Conservation (phyloP, 2,797 vertebrate genomes). For the Cossypha polioptera region DNA sequence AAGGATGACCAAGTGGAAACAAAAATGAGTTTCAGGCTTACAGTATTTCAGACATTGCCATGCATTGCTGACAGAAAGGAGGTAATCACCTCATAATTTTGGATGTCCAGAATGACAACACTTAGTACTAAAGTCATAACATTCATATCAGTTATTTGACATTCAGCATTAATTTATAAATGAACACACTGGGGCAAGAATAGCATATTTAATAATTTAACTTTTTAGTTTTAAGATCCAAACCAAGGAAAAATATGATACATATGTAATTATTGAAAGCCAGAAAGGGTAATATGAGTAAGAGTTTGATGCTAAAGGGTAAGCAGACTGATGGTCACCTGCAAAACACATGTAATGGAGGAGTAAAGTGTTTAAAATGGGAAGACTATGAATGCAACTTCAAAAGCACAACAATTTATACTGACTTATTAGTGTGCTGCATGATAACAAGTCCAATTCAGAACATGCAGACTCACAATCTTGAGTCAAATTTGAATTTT, state of each 20-base stretch:
- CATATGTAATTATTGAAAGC: neutral
- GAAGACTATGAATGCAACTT: neutral
- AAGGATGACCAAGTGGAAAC: neutral
- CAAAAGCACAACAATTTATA: neutral
- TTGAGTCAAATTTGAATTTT: neutral
- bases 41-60: neutral
- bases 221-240: neutral
- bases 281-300: neutral
- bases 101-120: neutral
- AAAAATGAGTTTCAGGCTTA: neutral
- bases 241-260: neutral
- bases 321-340: neutral
- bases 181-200: neutral
- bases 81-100: neutral
- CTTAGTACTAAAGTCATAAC: neutral
- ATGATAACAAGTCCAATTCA: neutral
- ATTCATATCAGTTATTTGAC: neutral
- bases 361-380: neutral
- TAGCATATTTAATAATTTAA: neutral
- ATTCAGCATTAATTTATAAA: neutral
- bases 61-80: neutral
- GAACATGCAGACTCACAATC: neutral
- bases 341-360: neutral
- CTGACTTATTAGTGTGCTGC: neutral
- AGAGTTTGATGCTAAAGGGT: neutral